Base-by-base conservation (phyloP, 2,888 invertebrate species). In the Lypha dubia region DNA sequence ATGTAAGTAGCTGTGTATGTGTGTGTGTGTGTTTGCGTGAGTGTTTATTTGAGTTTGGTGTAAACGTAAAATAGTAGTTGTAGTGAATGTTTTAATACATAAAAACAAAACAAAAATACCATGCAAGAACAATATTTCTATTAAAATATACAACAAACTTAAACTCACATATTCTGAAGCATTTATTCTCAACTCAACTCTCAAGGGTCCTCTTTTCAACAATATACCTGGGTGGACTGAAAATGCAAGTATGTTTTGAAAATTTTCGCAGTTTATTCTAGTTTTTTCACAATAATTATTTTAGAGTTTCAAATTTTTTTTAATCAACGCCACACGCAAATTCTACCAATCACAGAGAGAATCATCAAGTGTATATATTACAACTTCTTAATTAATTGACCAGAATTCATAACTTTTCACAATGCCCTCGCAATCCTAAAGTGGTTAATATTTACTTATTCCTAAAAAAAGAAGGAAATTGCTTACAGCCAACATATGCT, bases 181-280 rank as follows among this genome's bases (percentile, higher is more conserved):
- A 62, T 77, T 84, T 81, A 35, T 60, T 74, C 84, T 79, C 51
- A 74, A 79, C 84, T 79, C 65, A 79, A 81, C 74, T 65, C 81
- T 81, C 81, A 70, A 84, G 81, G 70, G 81, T 68, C 41, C 77
- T 80, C 79, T 84, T 84, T 70, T 53, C 60, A 73, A 73, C 38
- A 74, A 56, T 46, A 38, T 46, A 11, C 62, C 28, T 49, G 63
- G 63, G 75, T 49, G 28, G 75, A 13, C 46, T 49, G 38, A 20
- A 11, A 76, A 38, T 38, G 7, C 11, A 1, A 38, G 3, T 38
- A 38, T 3, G 24, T 11, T 15, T 24, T 4, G 24, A 11, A 49
- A 20, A 20, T 49, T 20, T 3, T 15, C 15, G 3, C 7, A 49
- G n/a, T 20, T 49, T 49, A 17, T 3, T 4, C 4, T 15, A 44